These are phyloP conservation scores for Acinonyx jubatus DNA, from an alignment of 2,113 vertebrate genomes.

Conservation along the genomic window DNA sequence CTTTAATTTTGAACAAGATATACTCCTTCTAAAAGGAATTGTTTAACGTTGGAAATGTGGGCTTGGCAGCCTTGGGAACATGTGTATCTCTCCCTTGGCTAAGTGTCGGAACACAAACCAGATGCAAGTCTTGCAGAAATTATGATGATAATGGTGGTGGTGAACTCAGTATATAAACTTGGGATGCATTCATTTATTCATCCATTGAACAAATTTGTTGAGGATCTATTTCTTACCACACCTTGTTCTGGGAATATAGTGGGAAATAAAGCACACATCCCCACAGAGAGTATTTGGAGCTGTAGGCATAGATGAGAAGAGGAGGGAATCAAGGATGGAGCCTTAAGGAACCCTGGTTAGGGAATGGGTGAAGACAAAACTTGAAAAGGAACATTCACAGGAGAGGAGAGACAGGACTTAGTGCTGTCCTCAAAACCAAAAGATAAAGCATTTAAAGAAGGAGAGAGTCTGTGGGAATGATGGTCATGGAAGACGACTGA, in stretches of 20 bases:
- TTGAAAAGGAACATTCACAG: neutral
- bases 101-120: neutral
- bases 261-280: neutral
- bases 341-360: neutral
- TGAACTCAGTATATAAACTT: neutral
- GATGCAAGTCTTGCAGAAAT: neutral
- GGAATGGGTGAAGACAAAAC: neutral
- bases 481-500: neutral
- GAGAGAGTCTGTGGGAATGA: neutral
- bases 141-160: neutral
- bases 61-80: neutral
- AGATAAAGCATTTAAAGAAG: neutral
- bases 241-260: neutral
- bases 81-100: neutral
- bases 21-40: neutral
- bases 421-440: neutral
- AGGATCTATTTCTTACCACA: neutral
- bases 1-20: neutral
- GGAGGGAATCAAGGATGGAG: neutral
- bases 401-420: neutral
- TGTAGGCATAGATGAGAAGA: neutral
- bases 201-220: neutral
- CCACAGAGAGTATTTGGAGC: neutral
- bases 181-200: neutral
- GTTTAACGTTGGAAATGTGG: neutral